phyloP scores from a whole-genome alignment of 1,140 invertebrate species.

The Probaryconus sp. region DNA sequence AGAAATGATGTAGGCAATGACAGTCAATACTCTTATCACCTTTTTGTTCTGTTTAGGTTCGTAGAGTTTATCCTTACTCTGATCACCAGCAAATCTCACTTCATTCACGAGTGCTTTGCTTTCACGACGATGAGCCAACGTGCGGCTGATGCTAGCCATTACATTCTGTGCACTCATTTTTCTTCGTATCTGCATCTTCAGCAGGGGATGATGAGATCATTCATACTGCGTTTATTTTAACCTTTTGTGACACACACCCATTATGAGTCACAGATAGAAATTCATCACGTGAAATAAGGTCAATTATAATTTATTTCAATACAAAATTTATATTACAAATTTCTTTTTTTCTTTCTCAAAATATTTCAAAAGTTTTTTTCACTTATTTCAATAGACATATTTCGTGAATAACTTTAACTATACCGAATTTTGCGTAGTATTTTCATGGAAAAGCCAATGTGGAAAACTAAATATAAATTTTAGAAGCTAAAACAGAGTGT shows the following conservation, averaged over 20 bases:
- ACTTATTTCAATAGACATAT: too few species aligned
- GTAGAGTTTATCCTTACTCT: slow-evolving; percentile 89
- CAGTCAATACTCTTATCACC: slow-evolving; percentile 93
- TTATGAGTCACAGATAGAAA: slow-evolving; percentile 4
- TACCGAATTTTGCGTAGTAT: too few species aligned
- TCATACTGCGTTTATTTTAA: slow-evolving; percentile 38
- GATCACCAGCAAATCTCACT: slow-evolving; percentile 85
- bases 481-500: too few species aligned
- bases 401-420: too few species aligned
- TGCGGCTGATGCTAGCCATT: slow-evolving; percentile 73
- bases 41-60: slow-evolving; percentile 91
- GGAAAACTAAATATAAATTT: too few species aligned
- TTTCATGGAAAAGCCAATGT: too few species aligned
- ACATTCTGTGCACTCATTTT: slow-evolving; percentile 77
- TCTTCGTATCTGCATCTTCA: slow-evolving; percentile 70
- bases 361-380: too few species aligned
- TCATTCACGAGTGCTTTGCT: slow-evolving; percentile 78
- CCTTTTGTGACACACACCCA: slow-evolving; percentile 19
- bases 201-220: neutral
- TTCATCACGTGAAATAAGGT: too few species aligned
- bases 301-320: too few species aligned
- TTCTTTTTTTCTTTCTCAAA: too few species aligned
- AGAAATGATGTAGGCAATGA: slow-evolving; percentile 95
- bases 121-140: slow-evolving; percentile 69
- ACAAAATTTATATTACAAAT: too few species aligned